A percentile compares a stretch with the other conserved stretches of the same genome.
These are phyloP conservation scores for Ramphastos sulfuratus DNA, from an alignment of 2,113 vertebrate genomes.

Conservation along the genomic window DNA sequence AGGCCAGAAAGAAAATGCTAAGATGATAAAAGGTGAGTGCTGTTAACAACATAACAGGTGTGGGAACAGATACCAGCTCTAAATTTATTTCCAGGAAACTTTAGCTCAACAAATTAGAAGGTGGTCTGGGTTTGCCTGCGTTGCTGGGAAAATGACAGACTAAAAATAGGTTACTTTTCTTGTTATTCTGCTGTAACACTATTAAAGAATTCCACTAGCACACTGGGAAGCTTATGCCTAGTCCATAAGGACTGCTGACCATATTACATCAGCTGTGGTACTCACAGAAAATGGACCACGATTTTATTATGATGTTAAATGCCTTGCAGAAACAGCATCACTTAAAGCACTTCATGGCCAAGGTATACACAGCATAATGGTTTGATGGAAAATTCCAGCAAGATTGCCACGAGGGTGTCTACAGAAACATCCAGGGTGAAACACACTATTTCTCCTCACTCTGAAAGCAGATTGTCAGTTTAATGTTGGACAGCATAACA, in stretches of 20 bases:
- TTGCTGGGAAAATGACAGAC: constrained; percentile 14
- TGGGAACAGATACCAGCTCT: not conserved
- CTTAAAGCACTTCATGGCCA: not conserved
- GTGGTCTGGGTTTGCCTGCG: not conserved
- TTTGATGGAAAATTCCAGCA: not conserved
- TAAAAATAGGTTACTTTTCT: constrained; percentile 25
- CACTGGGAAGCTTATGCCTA: not conserved
- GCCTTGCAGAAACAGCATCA: constrained; percentile 17
- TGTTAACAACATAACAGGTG: not conserved
- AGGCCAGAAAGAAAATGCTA: not conserved
- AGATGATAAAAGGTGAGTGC: not conserved
- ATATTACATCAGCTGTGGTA: not conserved
- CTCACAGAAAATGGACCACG: constrained; percentile 40
- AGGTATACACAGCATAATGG: not conserved
- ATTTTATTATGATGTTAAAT: constrained; percentile 25
- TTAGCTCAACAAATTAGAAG: constrained; percentile 14
- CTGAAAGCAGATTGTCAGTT: not conserved
- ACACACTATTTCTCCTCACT: not conserved
- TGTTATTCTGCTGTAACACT: not conserved
- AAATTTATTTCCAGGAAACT: not conserved
- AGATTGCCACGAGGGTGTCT: not conserved
- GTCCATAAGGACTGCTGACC: not conserved
- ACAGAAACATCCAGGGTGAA: not conserved
- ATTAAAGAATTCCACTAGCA: not conserved
- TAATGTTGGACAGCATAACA: not conserved